Base-by-base conservation (phyloP, 2,797 vertebrate species). In the Trachurus trachurus region DNA sequence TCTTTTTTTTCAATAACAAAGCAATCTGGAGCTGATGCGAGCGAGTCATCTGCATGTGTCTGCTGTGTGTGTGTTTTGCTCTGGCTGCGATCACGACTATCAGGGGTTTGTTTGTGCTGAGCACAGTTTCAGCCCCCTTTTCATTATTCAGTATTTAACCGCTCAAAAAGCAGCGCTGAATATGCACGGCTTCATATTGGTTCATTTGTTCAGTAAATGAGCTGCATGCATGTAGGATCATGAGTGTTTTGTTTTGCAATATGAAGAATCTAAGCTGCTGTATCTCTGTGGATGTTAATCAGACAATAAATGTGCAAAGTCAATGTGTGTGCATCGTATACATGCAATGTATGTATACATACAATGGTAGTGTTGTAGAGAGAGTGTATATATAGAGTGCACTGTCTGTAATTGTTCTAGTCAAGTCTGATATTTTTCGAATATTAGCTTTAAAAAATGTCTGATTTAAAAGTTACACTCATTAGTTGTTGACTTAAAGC, bases 91-190 rank as follows among this genome's bases (percentile, higher is more conserved):
- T 39, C 7, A 11, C 3, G 4, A 54, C 29, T 3, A 26, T 6
- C 31, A 19, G 31, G 11, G 34, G 26, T 5, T 15, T 22, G 31
- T 50, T 66, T 54, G 39, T 80, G 54, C 22, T 29, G 0, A 19
- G 31, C 10, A 26, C 31, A 77, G 5, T 42, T 64, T 58, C 21
- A 58, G 21, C 17, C 19, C 19, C 9, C 5, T 57, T 3, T 47
- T 58, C 12, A 19, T 59, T 69, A 39, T 72, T 68, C 45, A 26
- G 26, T 26, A 39, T 26, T 49, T n/a, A 50, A 19, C 11, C 49
- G 22, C 29, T 57, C 12, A 37, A 5, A 49, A 71, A 19, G 47
- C 7, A 42, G 6, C 22, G 52, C 45, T 29, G 6, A 39, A 63
- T 58, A 57, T 56, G 56, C 19, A 52, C 61, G 47, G 1, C 0